A percentile compares a stretch with the other conserved stretches of the same genome.
Evolutionary conservation across 2,113 vertebrate species (phyloP).

Genomic region (Proterorhinus semilunaris): DNA sequence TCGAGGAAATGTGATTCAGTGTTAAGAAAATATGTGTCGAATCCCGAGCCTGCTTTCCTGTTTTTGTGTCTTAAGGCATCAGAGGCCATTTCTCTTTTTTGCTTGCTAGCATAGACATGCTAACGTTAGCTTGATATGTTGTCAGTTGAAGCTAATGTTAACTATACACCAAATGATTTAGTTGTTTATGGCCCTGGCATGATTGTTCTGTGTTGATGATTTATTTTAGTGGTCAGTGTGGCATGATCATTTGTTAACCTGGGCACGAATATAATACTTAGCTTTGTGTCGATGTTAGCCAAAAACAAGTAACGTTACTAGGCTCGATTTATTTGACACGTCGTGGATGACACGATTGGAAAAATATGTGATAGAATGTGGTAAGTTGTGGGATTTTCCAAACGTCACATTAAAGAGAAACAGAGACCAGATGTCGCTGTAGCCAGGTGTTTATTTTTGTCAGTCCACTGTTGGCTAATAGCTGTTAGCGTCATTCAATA

Average conservation of each 20-base stretch:
- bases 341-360: constrained; percentile 39
- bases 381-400: constrained; percentile 4
- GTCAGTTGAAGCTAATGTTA: constrained; percentile 11
- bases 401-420: neutral
- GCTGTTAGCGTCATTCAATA: constrained; percentile 29
- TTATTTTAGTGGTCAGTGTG: constrained; percentile 19
- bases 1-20: constrained; percentile 35
- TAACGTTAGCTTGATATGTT: constrained; percentile 46
- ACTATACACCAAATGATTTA: neutral
- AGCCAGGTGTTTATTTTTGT: constrained; percentile 39
- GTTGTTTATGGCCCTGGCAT: constrained; percentile 1
- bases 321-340: constrained; percentile 55
- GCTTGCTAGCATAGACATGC: constrained; percentile 51
- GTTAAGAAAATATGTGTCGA: constrained; percentile 70
- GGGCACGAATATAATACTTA: constrained; percentile 57
- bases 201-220: neutral
- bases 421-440: neutral
- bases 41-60: constrained; percentile 74
- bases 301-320: constrained; percentile 28
- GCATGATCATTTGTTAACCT: constrained; percentile 41
- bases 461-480: neutral
- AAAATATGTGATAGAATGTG: constrained; percentile 18
- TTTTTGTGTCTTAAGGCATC: constrained; percentile 73
- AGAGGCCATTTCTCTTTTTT: constrained; percentile 73
- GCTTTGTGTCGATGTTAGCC: constrained; percentile 60